A percentile compares a stretch with the other conserved stretches of the same genome.
phyloP scores from a whole-genome alignment of 2,797 vertebrate species.

The Serranus cabrilla region DNA sequence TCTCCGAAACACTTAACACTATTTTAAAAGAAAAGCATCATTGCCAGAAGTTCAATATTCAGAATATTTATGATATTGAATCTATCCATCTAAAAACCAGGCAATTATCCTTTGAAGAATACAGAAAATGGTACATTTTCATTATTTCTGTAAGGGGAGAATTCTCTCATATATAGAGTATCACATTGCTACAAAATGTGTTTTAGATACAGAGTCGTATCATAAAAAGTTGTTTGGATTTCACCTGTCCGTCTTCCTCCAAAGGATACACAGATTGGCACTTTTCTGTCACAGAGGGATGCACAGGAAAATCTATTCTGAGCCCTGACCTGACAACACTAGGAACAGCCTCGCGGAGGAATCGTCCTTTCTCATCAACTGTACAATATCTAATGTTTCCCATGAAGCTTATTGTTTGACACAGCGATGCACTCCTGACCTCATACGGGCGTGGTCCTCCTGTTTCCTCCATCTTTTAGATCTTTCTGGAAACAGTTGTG shows the following conservation, averaged over 20 bases:
- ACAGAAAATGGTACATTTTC: neutral
- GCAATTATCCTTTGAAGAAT: slow-evolving; percentile 17
- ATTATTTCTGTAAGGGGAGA: slow-evolving; percentile 13
- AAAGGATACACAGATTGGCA: slow-evolving; percentile 33
- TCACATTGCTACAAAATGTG: slow-evolving; percentile 55
- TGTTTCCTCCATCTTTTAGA: slow-evolving; percentile 91
- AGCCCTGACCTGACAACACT: slow-evolving; percentile 50
- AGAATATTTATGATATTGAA: slow-evolving; percentile 23
- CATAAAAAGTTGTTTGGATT: slow-evolving; percentile 11
- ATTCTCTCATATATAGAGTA: neutral
- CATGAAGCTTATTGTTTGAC: slow-evolving; percentile 32
- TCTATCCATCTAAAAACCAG: slow-evolving; percentile 10
- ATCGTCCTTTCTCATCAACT: slow-evolving; percentile 44
- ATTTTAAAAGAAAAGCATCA: slow-evolving; percentile 23
- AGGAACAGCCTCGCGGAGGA: slow-evolving; percentile 31
- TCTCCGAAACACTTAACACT: slow-evolving; percentile 38
- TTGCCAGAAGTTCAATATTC: slow-evolving; percentile 29
- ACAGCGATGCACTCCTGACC: slow-evolving; percentile 20
- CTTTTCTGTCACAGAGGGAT: slow-evolving; percentile 36
- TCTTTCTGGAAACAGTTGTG: slow-evolving; percentile 97
- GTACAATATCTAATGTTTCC: slow-evolving; percentile 30
- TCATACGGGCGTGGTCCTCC: slow-evolving; percentile 95
- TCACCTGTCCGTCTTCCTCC: neutral
- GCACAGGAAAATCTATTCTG: slow-evolving; percentile 19
- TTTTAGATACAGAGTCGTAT: slow-evolving; percentile 9